A percentile compares a stretch with the other conserved stretches of the same genome.
phyloP scores from a whole-genome alignment of 2,797 vertebrate species.

The Gymnocypris eckloni region DNA sequence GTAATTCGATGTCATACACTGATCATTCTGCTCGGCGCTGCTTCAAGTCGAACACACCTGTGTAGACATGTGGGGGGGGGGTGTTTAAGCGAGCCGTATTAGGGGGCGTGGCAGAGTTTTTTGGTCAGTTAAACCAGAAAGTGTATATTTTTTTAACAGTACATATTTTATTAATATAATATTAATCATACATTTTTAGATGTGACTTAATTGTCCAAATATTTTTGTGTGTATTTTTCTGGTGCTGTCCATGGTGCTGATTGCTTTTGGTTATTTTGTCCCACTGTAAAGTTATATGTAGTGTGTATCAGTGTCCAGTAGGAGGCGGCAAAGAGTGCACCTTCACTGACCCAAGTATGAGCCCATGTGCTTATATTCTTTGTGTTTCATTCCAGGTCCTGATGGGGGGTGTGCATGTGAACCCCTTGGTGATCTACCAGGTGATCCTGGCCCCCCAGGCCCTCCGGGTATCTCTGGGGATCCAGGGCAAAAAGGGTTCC shows the following conservation, averaged over 20 bases:
- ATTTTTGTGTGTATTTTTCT: not conserved
- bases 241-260: constrained; percentile 39
- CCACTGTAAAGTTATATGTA: not conserved
- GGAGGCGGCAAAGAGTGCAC: not conserved
- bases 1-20: too few species aligned
- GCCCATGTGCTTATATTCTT: constrained; percentile 9
- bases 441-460: constrained; percentile 60
- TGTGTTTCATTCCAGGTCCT: constrained; percentile 55
- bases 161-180: not conserved
- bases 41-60: too few species aligned
- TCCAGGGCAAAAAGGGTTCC: constrained; percentile 52
- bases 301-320: not conserved
- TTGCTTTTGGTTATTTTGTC: not conserved
- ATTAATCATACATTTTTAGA: not conserved
- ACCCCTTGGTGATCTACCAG: constrained; percentile 12
- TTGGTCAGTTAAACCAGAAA: not conserved
- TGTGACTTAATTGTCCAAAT: not conserved
- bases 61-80: too few species aligned
- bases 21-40: too few species aligned
- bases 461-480: constrained; percentile 53
- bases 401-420: constrained; percentile 71
- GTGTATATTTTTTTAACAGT: not conserved
- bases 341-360: constrained; percentile 15
- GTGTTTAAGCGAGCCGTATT: too few species aligned
- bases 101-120: not conserved